A percentile compares a stretch with the other conserved stretches of the same genome.
Conservation (phyloP, 2,113 vertebrate genomes). For the Pelodiscus sinensis region DNA sequence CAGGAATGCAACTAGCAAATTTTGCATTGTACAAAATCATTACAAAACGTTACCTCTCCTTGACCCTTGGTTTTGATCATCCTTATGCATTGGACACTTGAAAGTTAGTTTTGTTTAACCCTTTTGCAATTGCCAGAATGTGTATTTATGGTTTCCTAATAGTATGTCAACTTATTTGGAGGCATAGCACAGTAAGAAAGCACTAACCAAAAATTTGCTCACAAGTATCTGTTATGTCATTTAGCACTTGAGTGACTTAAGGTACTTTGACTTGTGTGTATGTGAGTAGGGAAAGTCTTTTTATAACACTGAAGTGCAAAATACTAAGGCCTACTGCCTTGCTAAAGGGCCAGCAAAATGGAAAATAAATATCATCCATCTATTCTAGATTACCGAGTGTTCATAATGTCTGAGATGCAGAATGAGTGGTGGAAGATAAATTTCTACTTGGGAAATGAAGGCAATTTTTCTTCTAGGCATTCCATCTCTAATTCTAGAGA, state of each 20-base stretch:
- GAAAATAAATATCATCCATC: slow-evolving; percentile 16
- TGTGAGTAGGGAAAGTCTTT: background rate
- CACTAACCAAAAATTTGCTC: background rate
- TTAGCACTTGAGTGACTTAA: slow-evolving; percentile 12
- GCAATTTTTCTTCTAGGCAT: background rate
- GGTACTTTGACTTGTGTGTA: background rate
- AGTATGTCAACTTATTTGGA: slow-evolving; percentile 24
- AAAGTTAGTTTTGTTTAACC: slow-evolving; percentile 12
- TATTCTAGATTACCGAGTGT: slow-evolving; percentile 1
- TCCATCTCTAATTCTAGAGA: background rate
- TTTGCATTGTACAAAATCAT: slow-evolving; percentile 23
- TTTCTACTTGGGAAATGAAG: background rate
- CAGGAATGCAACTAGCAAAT: slow-evolving; percentile 32
- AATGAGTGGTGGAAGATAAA: background rate
- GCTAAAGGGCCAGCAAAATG: background rate
- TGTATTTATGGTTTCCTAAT: slow-evolving; percentile 35
- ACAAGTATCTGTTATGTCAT: background rate
- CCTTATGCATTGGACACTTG: slow-evolving; percentile 13
- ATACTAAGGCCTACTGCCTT: background rate
- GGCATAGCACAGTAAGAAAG: slow-evolving; percentile 11
- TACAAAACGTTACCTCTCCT: slow-evolving; percentile 34
- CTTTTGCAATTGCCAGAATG: background rate
- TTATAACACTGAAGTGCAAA: background rate
- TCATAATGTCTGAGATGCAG: slow-evolving; percentile 17
- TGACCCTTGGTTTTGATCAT: slow-evolving; percentile 37